Conservation (phyloP, 2,797 vertebrate genomes). For the Pangasius sanitwongsei region DNA sequence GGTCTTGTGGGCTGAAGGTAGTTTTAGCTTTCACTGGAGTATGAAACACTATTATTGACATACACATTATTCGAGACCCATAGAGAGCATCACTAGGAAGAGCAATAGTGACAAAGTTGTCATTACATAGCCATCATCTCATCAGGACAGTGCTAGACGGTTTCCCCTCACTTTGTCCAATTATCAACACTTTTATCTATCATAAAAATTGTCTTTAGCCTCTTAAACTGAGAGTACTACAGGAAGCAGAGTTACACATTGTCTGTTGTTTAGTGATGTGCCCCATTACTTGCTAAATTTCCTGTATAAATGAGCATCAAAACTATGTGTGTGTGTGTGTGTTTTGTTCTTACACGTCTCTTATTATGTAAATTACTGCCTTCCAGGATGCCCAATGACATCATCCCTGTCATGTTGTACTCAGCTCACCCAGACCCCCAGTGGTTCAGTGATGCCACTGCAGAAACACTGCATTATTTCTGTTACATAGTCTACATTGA, state of each 20-base stretch:
- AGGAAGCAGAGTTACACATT: background rate
- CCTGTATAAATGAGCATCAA: conserved; percentile 6
- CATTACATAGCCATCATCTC: conserved; percentile 30
- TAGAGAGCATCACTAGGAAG: conserved; percentile 30
- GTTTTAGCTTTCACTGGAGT: conserved; percentile 30
- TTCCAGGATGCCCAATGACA: conserved; percentile 53
- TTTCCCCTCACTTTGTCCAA: conserved; percentile 2
- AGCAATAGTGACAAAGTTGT: conserved; percentile 36
- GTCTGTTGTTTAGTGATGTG: background rate
- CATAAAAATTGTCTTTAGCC: background rate
- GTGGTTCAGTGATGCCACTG: conserved; percentile 48
- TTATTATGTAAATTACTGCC: conserved; percentile 51
- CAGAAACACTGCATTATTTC: conserved; percentile 26
- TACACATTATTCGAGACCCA: conserved; percentile 38
- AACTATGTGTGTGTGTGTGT: background rate
- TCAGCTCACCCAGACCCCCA: conserved; percentile 58
- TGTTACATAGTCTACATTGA: background rate
- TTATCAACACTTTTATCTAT: background rate
- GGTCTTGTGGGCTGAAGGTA: conserved; percentile 45
- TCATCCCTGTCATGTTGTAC: conserved; percentile 51
- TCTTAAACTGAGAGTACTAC: background rate
- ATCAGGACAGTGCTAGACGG: conserved; percentile 11
- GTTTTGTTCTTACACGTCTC: conserved; percentile 41
- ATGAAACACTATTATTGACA: conserved; percentile 35
- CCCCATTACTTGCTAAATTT: conserved; percentile 2